Evolutionary conservation across 2,888 invertebrate species (phyloP).

Genomic region (Nipponacmea schrenckii): DNA sequence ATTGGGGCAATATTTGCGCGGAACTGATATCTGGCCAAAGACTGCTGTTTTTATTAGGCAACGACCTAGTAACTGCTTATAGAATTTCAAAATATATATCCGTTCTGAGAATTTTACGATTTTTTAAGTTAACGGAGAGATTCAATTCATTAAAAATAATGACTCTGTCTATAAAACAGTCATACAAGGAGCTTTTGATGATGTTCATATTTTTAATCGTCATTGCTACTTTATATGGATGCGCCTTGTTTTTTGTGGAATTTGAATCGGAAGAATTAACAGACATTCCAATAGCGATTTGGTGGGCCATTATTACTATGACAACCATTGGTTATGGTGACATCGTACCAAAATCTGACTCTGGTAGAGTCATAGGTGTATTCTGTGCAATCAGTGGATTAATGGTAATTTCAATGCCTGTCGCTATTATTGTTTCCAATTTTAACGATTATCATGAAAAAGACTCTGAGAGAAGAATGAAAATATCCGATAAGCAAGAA

Average conservation of each 20-base stretch:
- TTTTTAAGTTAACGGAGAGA: constrained; percentile 23
- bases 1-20: not conserved
- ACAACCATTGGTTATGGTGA: constrained; percentile 60
- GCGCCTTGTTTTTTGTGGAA: constrained; percentile 41
- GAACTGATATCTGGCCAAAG: not conserved
- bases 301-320: constrained; percentile 61
- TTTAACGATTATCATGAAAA: constrained; percentile 46
- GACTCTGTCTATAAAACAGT: constrained; percentile 49
- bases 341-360: constrained; percentile 36
- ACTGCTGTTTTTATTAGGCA: not conserved
- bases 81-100: not conserved
- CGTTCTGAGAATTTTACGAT: constrained; percentile 18
- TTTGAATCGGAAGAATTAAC: constrained; percentile 34
- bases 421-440: constrained; percentile 56
- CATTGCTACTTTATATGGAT: constrained; percentile 56
- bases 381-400: constrained; percentile 46
- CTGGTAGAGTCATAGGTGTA: constrained; percentile 44
- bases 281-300: constrained; percentile 47
- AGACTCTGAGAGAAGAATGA: constrained; percentile 32
- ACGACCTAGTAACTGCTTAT: not conserved
- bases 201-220: constrained; percentile 50
- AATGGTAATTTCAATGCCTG: constrained; percentile 47
- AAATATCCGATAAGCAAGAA: not conserved
- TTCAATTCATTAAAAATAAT: constrained; percentile 44
- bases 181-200: constrained; percentile 50